Conservation (phyloP, 2,888 invertebrate species). For the Fissipunctia ypsillon region DNA sequence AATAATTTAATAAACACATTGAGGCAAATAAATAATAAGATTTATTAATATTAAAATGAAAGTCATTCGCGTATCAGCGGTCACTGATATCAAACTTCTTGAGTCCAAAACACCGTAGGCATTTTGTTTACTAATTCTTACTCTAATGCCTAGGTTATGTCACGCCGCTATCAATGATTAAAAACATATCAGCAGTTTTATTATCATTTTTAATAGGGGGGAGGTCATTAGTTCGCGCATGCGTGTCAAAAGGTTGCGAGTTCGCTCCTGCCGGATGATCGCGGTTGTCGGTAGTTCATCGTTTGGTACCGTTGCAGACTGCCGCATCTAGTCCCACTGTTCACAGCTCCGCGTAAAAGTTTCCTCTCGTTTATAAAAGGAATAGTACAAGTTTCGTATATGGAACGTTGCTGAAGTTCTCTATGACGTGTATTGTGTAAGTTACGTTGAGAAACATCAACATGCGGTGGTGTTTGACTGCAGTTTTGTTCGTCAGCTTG, state of each 20-base stretch:
- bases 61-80: neutral
- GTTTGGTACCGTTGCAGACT: constrained; percentile 72
- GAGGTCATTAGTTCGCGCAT: constrained; percentile 77
- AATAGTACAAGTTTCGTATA: constrained; percentile 50
- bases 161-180: constrained; percentile 27
- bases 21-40: neutral
- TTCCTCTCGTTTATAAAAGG: constrained; percentile 59
- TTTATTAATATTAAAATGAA: neutral
- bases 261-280: constrained; percentile 69
- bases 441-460: constrained; percentile 71
- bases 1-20: neutral
- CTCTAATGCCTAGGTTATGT: constrained; percentile 8
- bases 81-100: neutral
- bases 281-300: constrained; percentile 77
- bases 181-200: constrained; percentile 50
- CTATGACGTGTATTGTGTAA: constrained; percentile 76
- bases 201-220: constrained; percentile 59
- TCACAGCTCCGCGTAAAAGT: constrained; percentile 77
- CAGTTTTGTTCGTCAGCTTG: constrained; percentile 74
- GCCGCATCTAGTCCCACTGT: constrained; percentile 69
- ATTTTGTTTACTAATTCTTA: neutral
- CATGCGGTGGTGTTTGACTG: constrained; percentile 81
- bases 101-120: neutral
- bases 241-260: constrained; percentile 80
- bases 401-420: constrained; percentile 60